Conservation (phyloP, 2,888 invertebrate genomes). For the Drosophila aldrichi region DNA sequence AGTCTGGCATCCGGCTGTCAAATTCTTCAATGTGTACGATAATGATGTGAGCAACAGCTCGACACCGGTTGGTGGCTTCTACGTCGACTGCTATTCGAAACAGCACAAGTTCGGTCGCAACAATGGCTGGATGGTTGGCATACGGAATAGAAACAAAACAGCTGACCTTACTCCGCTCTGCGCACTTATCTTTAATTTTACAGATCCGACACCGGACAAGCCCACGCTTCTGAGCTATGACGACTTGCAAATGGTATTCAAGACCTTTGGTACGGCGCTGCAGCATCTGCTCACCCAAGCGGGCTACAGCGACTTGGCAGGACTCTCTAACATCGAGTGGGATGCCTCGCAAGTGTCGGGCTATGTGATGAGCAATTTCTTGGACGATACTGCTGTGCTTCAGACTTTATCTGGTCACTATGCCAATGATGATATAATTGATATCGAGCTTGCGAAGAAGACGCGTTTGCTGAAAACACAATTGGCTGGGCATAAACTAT, state of each 20-base stretch:
- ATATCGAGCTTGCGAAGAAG: conserved; percentile 88
- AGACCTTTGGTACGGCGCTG: conserved; percentile 94
- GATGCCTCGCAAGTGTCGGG: conserved; percentile 95
- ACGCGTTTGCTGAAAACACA: conserved; percentile 89
- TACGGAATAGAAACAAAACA: conserved; percentile 89
- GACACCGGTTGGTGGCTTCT: conserved; percentile 92
- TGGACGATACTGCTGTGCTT: conserved; percentile 88
- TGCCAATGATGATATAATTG: conserved; percentile 90
- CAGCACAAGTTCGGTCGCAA: conserved; percentile 89
- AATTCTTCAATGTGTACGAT: conserved; percentile 93
- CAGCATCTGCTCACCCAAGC: conserved; percentile 94
- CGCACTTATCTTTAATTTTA: conserved; percentile 93
- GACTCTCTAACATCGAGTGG: conserved; percentile 95
- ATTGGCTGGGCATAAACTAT: conserved; percentile 92
- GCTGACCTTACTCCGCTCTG: conserved; percentile 90
- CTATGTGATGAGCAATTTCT: conserved; percentile 93
- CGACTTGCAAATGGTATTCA: conserved; percentile 91
- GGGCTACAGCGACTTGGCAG: conserved; percentile 93
- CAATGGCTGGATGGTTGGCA: conserved; percentile 92
- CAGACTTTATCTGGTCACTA: conserved; percentile 91
- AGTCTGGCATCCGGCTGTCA: conserved; percentile 94
- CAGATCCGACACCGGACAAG: conserved; percentile 87
- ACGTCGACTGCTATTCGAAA: conserved; percentile 92
- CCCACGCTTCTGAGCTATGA: conserved; percentile 91
- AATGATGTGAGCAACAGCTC: conserved; percentile 66